Percentiles rank a stretch among this genome's conserved stretches.
Conservation (phyloP, 2,113 vertebrate genomes). For the Romanogobio albipinnatus region DNA sequence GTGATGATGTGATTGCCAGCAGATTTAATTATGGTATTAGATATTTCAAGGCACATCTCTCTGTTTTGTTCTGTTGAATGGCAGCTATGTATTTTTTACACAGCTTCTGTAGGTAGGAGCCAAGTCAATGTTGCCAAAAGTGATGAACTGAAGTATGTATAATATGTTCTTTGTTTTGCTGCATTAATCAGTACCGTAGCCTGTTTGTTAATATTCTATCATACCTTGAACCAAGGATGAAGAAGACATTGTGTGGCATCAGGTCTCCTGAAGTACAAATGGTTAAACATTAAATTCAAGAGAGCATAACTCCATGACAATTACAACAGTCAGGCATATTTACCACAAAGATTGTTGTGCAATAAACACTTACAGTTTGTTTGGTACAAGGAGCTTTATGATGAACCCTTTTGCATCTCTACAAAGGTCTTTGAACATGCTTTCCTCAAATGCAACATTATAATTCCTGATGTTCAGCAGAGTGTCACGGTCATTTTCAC, state of each 20-base stretch:
- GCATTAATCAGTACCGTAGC: not conserved
- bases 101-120: not conserved
- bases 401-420: slow-evolving; percentile 92
- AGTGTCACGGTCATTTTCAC: slow-evolving; percentile 89
- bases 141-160: not conserved
- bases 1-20: too few species aligned
- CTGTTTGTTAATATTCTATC: not conserved
- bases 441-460: slow-evolving; percentile 94
- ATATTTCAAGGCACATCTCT: not conserved
- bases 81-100: not conserved
- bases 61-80: not conserved
- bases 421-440: slow-evolving; percentile 88
- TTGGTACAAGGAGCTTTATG: slow-evolving; percentile 91
- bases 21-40: too few species aligned
- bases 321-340: not conserved
- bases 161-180: not conserved
- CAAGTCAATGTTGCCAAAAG: not conserved
- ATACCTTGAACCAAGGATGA: slow-evolving; percentile 96
- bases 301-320: not conserved
- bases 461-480: slow-evolving; percentile 92
- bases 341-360: not conserved
- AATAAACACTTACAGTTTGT: slow-evolving; percentile 83
- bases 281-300: not conserved
- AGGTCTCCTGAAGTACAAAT: slow-evolving; percentile 81
- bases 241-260: slow-evolving; percentile 87